These are phyloP conservation scores for Maccullochella peelii DNA, from an alignment of 2,113 vertebrate genomes.

Conservation along the genomic window DNA sequence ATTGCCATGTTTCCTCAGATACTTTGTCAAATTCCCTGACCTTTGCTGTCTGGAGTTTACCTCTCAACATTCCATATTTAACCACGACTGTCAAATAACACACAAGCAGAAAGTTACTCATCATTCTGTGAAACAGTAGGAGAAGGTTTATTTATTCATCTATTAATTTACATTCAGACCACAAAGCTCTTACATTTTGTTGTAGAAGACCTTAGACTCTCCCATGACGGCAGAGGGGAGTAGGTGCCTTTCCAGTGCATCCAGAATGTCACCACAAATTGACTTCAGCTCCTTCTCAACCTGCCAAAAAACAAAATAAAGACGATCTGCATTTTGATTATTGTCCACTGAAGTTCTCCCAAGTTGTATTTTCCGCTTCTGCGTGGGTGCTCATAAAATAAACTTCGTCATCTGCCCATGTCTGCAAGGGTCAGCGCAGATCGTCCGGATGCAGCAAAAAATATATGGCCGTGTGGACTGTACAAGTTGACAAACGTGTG, in stretches of 20 bases:
- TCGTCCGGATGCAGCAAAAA: background rate
- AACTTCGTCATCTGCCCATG: background rate
- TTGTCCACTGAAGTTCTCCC: background rate
- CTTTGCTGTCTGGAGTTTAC: background rate
- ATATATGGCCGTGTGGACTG: background rate
- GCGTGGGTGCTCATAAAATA: background rate
- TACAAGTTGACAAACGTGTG: background rate
- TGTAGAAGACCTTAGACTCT: slow-evolving; percentile 99
- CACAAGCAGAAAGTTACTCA: background rate
- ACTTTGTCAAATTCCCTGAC: background rate
- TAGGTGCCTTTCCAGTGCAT: slow-evolving; percentile 98
- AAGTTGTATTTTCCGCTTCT: background rate
- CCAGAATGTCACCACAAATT: slow-evolving; percentile 98
- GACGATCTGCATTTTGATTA: background rate
- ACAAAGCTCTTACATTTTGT: slow-evolving; percentile 94
- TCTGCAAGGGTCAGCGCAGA: background rate
- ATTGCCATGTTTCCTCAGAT: background rate
- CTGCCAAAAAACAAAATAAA: slow-evolving; percentile 76
- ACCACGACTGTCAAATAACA: background rate
- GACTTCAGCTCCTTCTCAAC: slow-evolving; percentile 97
- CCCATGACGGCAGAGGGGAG: slow-evolving; percentile 96
- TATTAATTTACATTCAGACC: background rate
- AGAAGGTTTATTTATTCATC: background rate
- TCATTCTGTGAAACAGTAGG: background rate
- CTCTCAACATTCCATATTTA: background rate